phyloP scores from a whole-genome alignment of 2,113 vertebrate genomes.

The Eulemur rufifrons region DNA sequence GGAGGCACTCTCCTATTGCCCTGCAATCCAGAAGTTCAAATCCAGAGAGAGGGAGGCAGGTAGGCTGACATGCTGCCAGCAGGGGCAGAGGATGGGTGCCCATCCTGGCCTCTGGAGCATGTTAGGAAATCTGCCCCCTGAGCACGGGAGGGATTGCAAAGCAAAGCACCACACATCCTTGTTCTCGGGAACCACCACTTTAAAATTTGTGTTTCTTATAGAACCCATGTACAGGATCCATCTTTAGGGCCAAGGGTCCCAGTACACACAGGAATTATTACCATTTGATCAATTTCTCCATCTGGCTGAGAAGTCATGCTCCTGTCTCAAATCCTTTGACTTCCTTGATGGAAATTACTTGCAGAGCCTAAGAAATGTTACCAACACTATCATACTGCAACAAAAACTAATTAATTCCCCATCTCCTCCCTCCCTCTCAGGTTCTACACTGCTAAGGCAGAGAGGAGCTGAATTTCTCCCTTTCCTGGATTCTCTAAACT shows the following conservation, averaged over 20 bases:
- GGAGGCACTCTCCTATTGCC: background rate
- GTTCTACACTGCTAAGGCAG: conserved; percentile 37
- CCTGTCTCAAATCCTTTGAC: background rate
- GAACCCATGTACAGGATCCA: background rate
- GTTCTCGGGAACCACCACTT: background rate
- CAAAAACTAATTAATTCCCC: background rate
- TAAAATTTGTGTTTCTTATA: background rate
- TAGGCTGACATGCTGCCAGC: background rate
- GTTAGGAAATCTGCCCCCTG: background rate
- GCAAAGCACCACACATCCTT: background rate
- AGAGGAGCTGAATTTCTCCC: conserved; percentile 9
- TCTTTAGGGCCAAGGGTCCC: background rate
- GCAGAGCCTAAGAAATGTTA: background rate
- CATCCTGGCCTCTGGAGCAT: background rate
- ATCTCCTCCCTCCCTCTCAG: conserved; percentile 72
- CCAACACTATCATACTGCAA: background rate
- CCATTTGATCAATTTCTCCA: background rate
- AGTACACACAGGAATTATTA: background rate
- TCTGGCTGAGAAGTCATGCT: background rate
- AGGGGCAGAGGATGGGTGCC: background rate
- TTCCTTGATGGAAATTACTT: background rate
- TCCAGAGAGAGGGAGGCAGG: background rate
- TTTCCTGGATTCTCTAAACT: conserved; percentile 2
- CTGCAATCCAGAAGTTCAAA: background rate
- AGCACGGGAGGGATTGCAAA: fast-evolving